Percentiles rank a stretch among this genome's conserved stretches.
These are phyloP conservation scores for Notothenia coriiceps DNA, from an alignment of 2,113 vertebrate genomes.

Conservation along the genomic window DNA sequence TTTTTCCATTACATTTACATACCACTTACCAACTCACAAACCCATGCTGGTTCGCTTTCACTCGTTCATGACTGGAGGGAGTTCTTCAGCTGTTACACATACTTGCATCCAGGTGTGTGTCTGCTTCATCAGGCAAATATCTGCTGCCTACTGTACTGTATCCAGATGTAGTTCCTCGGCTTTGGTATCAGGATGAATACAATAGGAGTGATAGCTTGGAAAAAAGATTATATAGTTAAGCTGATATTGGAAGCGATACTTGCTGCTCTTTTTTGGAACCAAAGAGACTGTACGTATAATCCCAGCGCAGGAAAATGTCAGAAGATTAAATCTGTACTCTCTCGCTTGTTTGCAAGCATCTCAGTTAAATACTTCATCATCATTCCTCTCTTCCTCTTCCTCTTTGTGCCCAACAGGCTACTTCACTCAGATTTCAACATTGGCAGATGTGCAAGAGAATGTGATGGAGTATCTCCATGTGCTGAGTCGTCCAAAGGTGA, in stretches of 20 bases:
- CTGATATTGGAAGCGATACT: slow-evolving; percentile 8
- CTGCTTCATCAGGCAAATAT: slow-evolving; percentile 40
- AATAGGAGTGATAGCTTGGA: slow-evolving; percentile 16
- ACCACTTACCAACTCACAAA: slow-evolving; percentile 51
- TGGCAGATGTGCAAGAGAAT: slow-evolving; percentile 98
- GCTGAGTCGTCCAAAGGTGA: slow-evolving; percentile 97
- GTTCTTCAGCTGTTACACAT: slow-evolving; percentile 31
- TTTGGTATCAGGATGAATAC: slow-evolving; percentile 17
- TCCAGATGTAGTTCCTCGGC: slow-evolving; percentile 22
- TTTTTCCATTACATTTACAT: slow-evolving; percentile 70
- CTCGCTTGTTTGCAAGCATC: not conserved
- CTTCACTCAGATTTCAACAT: slow-evolving; percentile 97
- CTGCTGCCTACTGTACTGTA: slow-evolving; percentile 19
- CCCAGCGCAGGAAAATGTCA: not conserved
- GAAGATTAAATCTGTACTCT: not conserved
- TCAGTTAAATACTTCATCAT: slow-evolving; percentile 2
- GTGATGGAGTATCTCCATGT: slow-evolving; percentile 99
- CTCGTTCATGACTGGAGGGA: slow-evolving; percentile 34
- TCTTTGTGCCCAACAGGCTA: slow-evolving; percentile 86
- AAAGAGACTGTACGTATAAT: not conserved
- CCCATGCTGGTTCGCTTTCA: slow-evolving; percentile 58
- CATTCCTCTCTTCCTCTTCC: not conserved
- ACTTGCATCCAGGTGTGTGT: slow-evolving; percentile 23
- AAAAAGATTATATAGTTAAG: not conserved
- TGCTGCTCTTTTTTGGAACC: slow-evolving; percentile 2